Evolutionary conservation across 2,888 invertebrate species (phyloP).

Genomic region (Augiades crinisus): DNA sequence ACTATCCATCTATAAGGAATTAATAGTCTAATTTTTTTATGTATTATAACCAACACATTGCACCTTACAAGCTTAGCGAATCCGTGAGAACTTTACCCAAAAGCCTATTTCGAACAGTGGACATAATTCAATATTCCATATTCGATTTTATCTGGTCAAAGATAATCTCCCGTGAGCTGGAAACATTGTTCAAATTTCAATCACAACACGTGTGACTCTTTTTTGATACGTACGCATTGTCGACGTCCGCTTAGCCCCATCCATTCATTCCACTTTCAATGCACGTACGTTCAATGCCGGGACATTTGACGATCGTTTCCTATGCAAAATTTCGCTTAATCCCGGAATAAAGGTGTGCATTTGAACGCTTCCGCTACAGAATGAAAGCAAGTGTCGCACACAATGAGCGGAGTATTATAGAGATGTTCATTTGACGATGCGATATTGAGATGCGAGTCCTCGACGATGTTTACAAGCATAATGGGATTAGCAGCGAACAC

Average conservation of each 20-base stretch:
- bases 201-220: slow-evolving; percentile 69
- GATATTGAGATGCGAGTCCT: slow-evolving; percentile 58
- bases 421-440: slow-evolving; percentile 68
- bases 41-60: too few species aligned
- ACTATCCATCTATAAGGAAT: too few species aligned
- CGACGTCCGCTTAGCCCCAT: slow-evolving; percentile 52
- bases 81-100: slow-evolving; percentile 7
- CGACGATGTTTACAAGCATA: slow-evolving; percentile 66
- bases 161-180: slow-evolving; percentile 55
- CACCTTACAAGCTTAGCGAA: too few species aligned
- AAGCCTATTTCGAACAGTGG: slow-evolving; percentile 3
- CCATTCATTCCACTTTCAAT: slow-evolving; percentile 58
- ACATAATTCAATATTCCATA: slow-evolving; percentile 27
- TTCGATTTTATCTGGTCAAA: slow-evolving; percentile 42
- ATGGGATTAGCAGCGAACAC: slow-evolving; percentile 66
- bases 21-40: too few species aligned
- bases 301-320: slow-evolving; percentile 73
- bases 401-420: slow-evolving; percentile 34
- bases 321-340: slow-evolving; percentile 77
- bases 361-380: slow-evolving; percentile 65
- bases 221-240: slow-evolving; percentile 60
- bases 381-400: slow-evolving; percentile 45
- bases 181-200: slow-evolving; percentile 62
- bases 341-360: slow-evolving; percentile 72
- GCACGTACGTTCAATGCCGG: slow-evolving; percentile 46